Evolutionary conservation across 2,113 vertebrate genomes (phyloP), one percentile per base, ranked within the genome.

Genomic region (Synodontis membranacea): DNA sequence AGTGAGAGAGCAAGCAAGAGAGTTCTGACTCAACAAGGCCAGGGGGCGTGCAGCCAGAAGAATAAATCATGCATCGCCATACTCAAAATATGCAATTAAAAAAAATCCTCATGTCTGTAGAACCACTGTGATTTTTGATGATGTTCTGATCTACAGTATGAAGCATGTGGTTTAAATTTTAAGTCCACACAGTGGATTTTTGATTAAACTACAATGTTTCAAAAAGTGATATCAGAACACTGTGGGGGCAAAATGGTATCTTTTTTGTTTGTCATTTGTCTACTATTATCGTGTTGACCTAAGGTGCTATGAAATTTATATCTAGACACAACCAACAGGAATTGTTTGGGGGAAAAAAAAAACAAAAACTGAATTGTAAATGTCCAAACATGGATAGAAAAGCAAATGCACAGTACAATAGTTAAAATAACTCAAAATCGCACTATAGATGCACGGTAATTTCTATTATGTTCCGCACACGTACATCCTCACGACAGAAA

Each of bases 401-500:
- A 56, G 34, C n/a, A 37, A 42, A n/a, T 66, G 42, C 28, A 21
- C 28, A 64, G 62, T 50, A 39, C 28, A 14, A 84, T 44, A 76
- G 48, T 44, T 72, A n/a, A 2, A 46, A 75, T 42, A 85, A 76
- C 28, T 56, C 34, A 58, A 72, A 11, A 56, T 14, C 25, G 31
- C 7, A 17, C 39, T 74, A 60, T 44, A 60, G 70, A 60, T 66
- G 9, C 19, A 11, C 44, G 1, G 3, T 56, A 2, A 84, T 42
- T 54, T 56, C 21, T 34, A 4, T 34, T 74, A 58, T 0, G 50
- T 84, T 14, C 21, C 42, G 6, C 39, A 82, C 34, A 54, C 44
- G 37, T 56, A 75, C 86, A 85, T 52, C 58, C 50, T 81, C 42
- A 48, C 25, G 54, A 80, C 58, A 83, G n/a, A 82, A 84, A 81